Conservation (phyloP, 2,888 invertebrate genomes). For the Phymatocera aterrima region DNA sequence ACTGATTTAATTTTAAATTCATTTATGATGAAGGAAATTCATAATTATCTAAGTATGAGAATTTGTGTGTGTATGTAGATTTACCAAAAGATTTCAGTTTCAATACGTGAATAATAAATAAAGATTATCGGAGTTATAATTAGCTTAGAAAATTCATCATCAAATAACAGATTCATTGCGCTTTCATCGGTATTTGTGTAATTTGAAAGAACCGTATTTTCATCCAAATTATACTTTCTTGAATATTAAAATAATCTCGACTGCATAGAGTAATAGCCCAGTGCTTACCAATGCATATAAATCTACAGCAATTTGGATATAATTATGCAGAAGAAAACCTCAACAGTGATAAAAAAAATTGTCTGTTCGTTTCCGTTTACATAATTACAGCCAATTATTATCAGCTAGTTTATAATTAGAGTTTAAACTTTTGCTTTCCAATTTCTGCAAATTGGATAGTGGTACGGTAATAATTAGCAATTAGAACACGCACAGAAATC, state of each 20-base stretch:
- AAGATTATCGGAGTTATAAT: constrained; percentile 7
- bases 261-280: constrained; percentile 12
- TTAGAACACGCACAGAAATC: constrained; percentile 43
- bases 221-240: background rate
- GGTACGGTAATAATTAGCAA: constrained; percentile 6
- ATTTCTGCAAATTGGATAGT: constrained; percentile 25
- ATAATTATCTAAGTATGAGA: background rate
- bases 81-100: background rate
- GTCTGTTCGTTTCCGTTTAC: background rate
- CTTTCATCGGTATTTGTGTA: background rate
- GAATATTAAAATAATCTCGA: background rate
- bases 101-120: background rate
- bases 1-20: background rate
- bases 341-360: constrained; percentile 33
- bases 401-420: constrained; percentile 33
- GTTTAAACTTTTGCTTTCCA: constrained; percentile 32
- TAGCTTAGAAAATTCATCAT: background rate
- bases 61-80: background rate
- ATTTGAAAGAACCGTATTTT: constrained; percentile 4
- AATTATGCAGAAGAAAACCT: constrained; percentile 23
- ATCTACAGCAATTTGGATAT: constrained; percentile 31
- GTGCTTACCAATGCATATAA: constrained; percentile 38
- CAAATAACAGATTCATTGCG: background rate
- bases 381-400: constrained; percentile 36
- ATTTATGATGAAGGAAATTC: background rate